Evolutionary conservation across 1,140 invertebrate species (phyloP).

Genomic region (Heliconius hewitsoni): DNA sequence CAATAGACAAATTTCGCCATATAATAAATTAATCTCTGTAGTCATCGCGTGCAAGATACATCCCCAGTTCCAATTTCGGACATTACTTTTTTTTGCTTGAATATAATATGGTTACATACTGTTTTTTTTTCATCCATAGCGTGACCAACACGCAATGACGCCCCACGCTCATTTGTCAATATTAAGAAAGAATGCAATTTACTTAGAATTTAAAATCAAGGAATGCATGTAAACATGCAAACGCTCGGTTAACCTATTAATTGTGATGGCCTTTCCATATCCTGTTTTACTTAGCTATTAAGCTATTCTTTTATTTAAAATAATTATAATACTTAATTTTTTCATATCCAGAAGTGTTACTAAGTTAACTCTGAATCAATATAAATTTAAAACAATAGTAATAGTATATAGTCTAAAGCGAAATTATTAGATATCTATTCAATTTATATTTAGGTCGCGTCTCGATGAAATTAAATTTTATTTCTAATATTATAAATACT

Average conservation of each 20-base stretch:
- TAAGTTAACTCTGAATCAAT: not conserved
- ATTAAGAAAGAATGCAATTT: conserved; percentile 12
- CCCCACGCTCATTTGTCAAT: conserved; percentile 35
- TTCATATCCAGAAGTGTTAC: not conserved
- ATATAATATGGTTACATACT: not conserved
- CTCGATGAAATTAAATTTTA: no score
- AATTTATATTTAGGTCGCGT: no score
- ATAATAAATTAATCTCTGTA: no score
- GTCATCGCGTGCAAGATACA: not conserved
- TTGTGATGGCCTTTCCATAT: conserved; percentile 45
- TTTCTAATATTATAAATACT: not conserved
- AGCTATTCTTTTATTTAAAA: conserved; percentile 3
- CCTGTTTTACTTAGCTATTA: conserved; percentile 44
- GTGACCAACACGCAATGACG: conserved; percentile 1
- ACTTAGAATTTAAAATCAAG: conserved; percentile 24
- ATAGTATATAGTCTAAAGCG: no score
- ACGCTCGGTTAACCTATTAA: conserved; percentile 30
- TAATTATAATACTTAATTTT: not conserved
- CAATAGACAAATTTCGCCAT: not conserved
- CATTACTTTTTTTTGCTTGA: not conserved
- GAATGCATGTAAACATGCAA: conserved; percentile 36
- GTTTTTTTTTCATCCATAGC: not conserved
- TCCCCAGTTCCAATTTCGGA: not conserved
- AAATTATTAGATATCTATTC: not conserved
- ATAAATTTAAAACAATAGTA: not conserved